Evolutionary conservation across 2,797 vertebrate species (phyloP), one percentile per base, ranked within the genome.

Genomic region (Crenuchus spilurus): DNA sequence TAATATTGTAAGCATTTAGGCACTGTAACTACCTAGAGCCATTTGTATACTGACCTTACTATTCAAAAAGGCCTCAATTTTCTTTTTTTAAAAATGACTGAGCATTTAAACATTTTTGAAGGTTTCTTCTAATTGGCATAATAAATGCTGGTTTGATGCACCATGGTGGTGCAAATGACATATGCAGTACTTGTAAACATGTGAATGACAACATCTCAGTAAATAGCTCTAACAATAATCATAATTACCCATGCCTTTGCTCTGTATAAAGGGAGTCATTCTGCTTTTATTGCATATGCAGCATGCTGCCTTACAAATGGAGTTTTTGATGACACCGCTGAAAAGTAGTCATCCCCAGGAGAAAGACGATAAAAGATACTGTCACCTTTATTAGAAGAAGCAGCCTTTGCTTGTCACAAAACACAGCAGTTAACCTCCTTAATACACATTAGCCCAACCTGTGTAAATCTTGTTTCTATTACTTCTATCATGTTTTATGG

Each of bases 401-500:
- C 81, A 86, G 82, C 78, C 76, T 87, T 85, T 87, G 82, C 83
- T 88, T 88, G 84, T 90, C 88, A 85, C 88, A 86, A 89, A 90
- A 89, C 87, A 86, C 86, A 80, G 85, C 83, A 88, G 89, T 91
- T 92, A 90, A 91, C 89, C 88, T 90, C 87, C 87, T 89, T 88
- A 74, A 75, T 77, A 81, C 80, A 85, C 85, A 90, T 90, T 90
- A 88, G 84, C 64, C 46, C 68, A 79, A 81, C 82, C 82, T 81
- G 83, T 86, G 82, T 87, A 90, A 91, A 92, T 91, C 84, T 88
- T 89, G 84, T 89, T 90, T 88, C 86, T 88, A 88, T 90, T 87
- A 86, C 86, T 88, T 88, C 76, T 33, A 68, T 63, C 84, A 84
- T 85, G 69, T 77, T 91, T 90, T 88, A 90, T 88, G 88, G 90